Percentiles rank a stretch among this genome's conserved stretches.
Conservation (phyloP, 2,888 invertebrate species). For the Phyllotreta cruciferae region DNA sequence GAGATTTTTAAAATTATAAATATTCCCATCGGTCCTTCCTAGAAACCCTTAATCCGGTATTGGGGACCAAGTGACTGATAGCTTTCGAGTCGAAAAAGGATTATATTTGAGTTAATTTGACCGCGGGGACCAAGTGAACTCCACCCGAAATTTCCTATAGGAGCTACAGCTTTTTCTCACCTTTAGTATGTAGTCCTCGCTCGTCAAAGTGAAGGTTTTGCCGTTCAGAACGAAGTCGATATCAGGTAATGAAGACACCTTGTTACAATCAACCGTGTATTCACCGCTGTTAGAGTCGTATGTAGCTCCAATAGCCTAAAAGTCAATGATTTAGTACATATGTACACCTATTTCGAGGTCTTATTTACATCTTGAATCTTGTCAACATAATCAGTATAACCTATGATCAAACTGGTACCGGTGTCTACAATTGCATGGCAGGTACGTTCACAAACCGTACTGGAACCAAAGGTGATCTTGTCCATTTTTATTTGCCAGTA, state of each 20-base stretch:
- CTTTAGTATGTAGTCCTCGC: slow-evolving; percentile 84
- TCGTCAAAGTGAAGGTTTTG: slow-evolving; percentile 74
- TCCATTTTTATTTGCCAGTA: slow-evolving; percentile 96
- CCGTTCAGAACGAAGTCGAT: slow-evolving; percentile 80
- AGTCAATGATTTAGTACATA: too few species aligned
- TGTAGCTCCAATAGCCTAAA: slow-evolving; percentile 68
- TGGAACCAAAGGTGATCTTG: slow-evolving; percentile 63
- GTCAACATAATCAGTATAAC: slow-evolving; percentile 78
- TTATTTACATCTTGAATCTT: slow-evolving; percentile 76
- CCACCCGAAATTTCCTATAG: too few species aligned
- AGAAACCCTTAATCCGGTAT: too few species aligned
- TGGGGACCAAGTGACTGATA: too few species aligned
- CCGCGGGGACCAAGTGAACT: too few species aligned
- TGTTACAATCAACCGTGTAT: slow-evolving; percentile 78
- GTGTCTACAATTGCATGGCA: slow-evolving; percentile 96
- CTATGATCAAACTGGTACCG: slow-evolving; percentile 93
- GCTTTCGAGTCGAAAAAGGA: too few species aligned
- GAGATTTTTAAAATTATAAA: too few species aligned
- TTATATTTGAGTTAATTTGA: too few species aligned
- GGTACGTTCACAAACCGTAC: slow-evolving; percentile 74
- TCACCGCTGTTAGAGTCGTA: slow-evolving; percentile 83
- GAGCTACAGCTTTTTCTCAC: too few species aligned
- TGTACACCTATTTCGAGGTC: too few species aligned
- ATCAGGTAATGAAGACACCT: slow-evolving; percentile 77
- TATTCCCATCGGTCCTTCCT: too few species aligned